A percentile compares a stretch with the other conserved stretches of the same genome.
Conservation (phyloP, 2,113 vertebrate species). For the Macquaria ambigua region DNA sequence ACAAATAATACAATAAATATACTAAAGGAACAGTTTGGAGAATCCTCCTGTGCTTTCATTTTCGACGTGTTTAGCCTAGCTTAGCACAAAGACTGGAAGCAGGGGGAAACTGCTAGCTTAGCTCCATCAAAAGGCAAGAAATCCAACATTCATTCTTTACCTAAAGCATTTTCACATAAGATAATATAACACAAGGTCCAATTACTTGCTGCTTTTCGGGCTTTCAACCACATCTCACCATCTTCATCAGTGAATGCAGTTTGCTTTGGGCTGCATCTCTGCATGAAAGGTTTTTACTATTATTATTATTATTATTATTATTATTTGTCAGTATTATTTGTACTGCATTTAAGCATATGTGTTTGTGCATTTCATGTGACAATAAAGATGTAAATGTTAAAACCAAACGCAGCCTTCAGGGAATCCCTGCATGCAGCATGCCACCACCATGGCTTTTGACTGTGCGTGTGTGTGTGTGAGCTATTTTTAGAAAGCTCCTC, state of each 20-base stretch:
- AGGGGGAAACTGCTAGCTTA: too few relatives aligned
- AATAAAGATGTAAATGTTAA: constrained; percentile 6
- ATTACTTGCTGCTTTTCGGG: too few relatives aligned
- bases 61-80: too few relatives aligned
- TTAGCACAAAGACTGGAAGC: too few relatives aligned
- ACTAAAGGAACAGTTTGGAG: not conserved
- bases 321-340: not conserved
- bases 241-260: not conserved
- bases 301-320: not conserved
- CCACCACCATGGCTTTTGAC: not conserved
- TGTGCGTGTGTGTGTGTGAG: constrained; percentile 25
- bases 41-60: too few relatives aligned
- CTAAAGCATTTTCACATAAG: too few relatives aligned
- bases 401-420: constrained; percentile 38
- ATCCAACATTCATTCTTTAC: too few relatives aligned
- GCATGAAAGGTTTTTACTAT: not conserved
- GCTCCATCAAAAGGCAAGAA: too few relatives aligned
- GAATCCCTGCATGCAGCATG: constrained; percentile 48
- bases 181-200: not conserved
- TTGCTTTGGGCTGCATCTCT: not conserved
- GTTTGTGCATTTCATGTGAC: not conserved
- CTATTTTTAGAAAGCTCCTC: constrained; percentile 61
- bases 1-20: not conserved
- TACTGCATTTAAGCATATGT: not conserved
- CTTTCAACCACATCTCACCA: too few relatives aligned